Conservation (phyloP, 2,797 vertebrate genomes). For the Sebastes oblongus region DNA sequence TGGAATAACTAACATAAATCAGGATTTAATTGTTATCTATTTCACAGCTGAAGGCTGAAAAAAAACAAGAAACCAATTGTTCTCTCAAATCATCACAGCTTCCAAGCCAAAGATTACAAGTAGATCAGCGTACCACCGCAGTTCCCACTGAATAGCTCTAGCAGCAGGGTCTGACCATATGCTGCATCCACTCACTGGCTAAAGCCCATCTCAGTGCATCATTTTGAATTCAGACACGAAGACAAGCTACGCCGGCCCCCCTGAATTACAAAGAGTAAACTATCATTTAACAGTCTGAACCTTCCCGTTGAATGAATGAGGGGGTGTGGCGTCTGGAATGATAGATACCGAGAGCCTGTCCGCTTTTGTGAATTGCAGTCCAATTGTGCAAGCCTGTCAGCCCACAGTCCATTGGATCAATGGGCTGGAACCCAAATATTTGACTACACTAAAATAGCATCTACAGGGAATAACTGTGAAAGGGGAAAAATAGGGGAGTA, state of each 20-base stretch:
- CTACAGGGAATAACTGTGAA: slow-evolving; percentile 18
- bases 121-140: slow-evolving; percentile 1
- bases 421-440: slow-evolving; percentile 55
- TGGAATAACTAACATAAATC: neutral
- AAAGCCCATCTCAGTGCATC: slow-evolving; percentile 2
- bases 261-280: slow-evolving; percentile 31
- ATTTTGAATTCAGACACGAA: slow-evolving; percentile 35
- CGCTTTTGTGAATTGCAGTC: slow-evolving; percentile 32
- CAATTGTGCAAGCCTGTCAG: slow-evolving; percentile 26
- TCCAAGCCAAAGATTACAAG: slow-evolving; percentile 37
- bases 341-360: slow-evolving; percentile 27
- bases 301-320: slow-evolving; percentile 36
- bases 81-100: slow-evolving; percentile 1
- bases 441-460: slow-evolving; percentile 45
- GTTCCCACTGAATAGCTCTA: neutral
- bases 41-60: neutral
- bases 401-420: slow-evolving; percentile 43
- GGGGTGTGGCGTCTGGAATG: neutral
- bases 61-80: slow-evolving; percentile 1
- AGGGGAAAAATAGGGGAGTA: neutral
- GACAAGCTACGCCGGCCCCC: neutral
- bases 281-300: slow-evolving; percentile 41
- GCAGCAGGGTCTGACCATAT: neutral
- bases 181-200: slow-evolving; percentile 6
- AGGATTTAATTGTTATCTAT: neutral